These are phyloP conservation scores for Brachylomia viminalis DNA, from an alignment of 2,888 invertebrate genomes.

Conservation along the genomic window DNA sequence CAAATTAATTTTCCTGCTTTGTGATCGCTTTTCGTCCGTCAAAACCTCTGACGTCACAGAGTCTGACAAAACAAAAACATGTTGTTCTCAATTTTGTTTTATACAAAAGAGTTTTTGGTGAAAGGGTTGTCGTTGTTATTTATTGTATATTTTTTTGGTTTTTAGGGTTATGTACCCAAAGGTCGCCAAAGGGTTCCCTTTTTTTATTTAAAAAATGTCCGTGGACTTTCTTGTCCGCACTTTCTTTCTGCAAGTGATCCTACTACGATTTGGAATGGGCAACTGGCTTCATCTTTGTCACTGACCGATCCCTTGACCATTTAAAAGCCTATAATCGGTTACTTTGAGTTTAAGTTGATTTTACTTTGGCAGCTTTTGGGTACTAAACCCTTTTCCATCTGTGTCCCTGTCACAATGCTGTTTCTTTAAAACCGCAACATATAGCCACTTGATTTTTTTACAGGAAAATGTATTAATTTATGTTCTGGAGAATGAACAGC, in stretches of 20 bases:
- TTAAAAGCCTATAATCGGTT: neutral
- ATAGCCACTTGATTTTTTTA: neutral
- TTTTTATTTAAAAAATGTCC: no score
- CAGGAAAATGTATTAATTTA: neutral
- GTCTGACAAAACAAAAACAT: conserved; percentile 65
- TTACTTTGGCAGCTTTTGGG: neutral
- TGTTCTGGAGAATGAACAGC: neutral
- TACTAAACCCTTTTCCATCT: no score
- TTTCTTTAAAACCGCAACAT: neutral
- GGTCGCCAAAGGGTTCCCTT: no score
- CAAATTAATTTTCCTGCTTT: conserved; percentile 77
- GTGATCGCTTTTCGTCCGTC: conserved; percentile 61
- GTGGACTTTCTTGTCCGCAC: neutral
- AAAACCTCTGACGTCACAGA: conserved; percentile 34
- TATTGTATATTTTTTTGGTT: conserved; percentile 13
- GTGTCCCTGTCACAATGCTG: neutral
- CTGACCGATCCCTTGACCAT: neutral
- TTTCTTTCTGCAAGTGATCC: neutral
- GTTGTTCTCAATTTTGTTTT: conserved; percentile 52
- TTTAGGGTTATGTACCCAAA: neutral
- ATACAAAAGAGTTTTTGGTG: conserved; percentile 24
- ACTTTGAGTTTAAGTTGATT: neutral
- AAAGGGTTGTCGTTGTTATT: conserved; percentile 38
- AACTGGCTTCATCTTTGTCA: neutral
- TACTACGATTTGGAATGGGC: neutral